These are phyloP conservation scores for Anableps anableps DNA, from an alignment of 2,797 vertebrate genomes.

Conservation along the genomic window DNA sequence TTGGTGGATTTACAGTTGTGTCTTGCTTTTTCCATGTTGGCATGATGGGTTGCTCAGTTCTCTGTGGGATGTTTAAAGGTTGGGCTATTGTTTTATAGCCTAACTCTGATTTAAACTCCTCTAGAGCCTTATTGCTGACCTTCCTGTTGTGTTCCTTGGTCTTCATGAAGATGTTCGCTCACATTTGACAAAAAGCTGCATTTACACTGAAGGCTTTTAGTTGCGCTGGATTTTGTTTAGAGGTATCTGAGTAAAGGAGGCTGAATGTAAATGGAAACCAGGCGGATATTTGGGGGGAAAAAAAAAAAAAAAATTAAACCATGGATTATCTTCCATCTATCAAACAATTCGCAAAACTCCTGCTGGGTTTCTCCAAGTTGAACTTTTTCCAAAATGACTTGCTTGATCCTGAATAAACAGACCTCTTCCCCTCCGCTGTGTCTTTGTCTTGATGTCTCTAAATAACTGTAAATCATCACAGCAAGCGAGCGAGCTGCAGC, in stretches of 20 bases:
- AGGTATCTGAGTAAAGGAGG: neutral
- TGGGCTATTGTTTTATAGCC: neutral
- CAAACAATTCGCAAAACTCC: neutral
- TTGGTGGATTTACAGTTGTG: neutral
- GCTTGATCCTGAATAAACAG: neutral
- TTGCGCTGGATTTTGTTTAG: no score
- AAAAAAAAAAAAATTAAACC: neutral
- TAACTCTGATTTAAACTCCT: neutral
- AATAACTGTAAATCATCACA: slow-evolving; percentile 9
- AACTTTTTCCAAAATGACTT: neutral
- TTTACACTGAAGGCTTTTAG: neutral
- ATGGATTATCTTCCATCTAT: neutral
- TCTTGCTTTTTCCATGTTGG: neutral
- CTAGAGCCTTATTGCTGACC: neutral
- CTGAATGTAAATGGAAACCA: no score
- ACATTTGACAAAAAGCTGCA: neutral
- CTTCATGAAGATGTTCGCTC: neutral
- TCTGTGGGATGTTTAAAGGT: neutral
- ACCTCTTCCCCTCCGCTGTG: neutral
- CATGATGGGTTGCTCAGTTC: neutral
- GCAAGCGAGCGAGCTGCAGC: slow-evolving; percentile 3
- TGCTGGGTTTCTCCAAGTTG: neutral
- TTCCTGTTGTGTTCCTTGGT: neutral
- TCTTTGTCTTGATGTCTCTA: slow-evolving; percentile 15
- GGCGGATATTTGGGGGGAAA: rapidly evolving